Evolutionary conservation across 2,888 invertebrate species (phyloP), one percentile per base, ranked within the genome.

Genomic region (Macrosiphum euphorbiae): DNA sequence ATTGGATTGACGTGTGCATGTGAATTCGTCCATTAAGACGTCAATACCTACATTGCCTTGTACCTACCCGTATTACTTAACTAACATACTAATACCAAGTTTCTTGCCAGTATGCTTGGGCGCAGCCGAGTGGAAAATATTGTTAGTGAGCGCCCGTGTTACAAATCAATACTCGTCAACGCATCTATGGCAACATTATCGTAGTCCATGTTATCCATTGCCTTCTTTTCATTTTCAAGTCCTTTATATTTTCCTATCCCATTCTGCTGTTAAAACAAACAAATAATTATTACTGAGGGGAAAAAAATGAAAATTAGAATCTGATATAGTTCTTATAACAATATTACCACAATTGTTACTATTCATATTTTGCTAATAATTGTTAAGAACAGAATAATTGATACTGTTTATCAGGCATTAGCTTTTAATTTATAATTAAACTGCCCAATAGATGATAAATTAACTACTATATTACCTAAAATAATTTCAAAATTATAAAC

Each of bases 91-190:
- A 41, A 52, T 91, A 84, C 28, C 28, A 52, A 28, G 28, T 55
- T 91, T 55, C 84, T 91, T 91, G 55, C 16, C 2, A 8, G 88
- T 35, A 10, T 35, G 35, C 8, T 28, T n/a, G 55, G 10, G 47
- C 55, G 58, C 58, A 91, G 58, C 55, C 41, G 55, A 55, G 55
- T 90, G 55, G 52, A 85, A 91, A 85, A 91, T 91, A 91, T 41
- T 55, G 84, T 55, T 85, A 20, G 28, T 28, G 44, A 85, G 41
- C 86, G 24, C 58, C 86, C 44, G 58, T 61, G 86, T 86, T 86
- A 86, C 86, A 87, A 92, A 91, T 91, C 91, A 91, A 92, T 92
- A 92, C 91, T 92, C 24, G 86, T 92, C 86, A 35, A 87, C 61
- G n/a, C 86, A 92, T 92, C 91, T 92, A 87, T 91, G 26, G 58